Percentiles rank a stretch among this genome's conserved stretches.
phyloP scores from a whole-genome alignment of 1,140 invertebrate genomes.

The Drosophila guanche region DNA sequence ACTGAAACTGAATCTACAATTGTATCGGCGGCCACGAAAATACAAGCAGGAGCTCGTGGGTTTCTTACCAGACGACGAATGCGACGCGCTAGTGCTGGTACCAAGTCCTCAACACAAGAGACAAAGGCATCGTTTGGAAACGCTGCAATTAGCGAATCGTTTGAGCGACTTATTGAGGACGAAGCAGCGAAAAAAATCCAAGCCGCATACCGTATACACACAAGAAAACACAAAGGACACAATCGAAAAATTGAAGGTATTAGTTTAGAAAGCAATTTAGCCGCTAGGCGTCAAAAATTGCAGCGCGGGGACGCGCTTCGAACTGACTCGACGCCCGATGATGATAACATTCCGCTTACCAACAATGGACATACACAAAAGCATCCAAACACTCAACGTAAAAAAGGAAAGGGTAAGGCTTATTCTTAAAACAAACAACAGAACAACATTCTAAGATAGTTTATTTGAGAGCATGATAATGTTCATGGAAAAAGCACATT shows the following conservation, averaged over 20 bases:
- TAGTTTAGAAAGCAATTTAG: slow-evolving; percentile 63
- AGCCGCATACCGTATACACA: slow-evolving; percentile 49
- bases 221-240: slow-evolving; percentile 38
- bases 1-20: slow-evolving; percentile 82
- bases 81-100: slow-evolving; percentile 67
- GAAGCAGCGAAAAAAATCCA: slow-evolving; percentile 74
- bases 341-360: slow-evolving; percentile 49
- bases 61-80: slow-evolving; percentile 66
- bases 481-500: too few species aligned
- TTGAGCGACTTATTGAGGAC: slow-evolving; percentile 77
- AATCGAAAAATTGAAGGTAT: slow-evolving; percentile 17
- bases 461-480: too few species aligned
- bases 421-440: too few species aligned
- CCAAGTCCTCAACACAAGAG: slow-evolving; percentile 62
- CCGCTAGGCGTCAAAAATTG: slow-evolving; percentile 65
- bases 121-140: slow-evolving; percentile 78
- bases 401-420: slow-evolving; percentile 33
- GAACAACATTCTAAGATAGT: too few species aligned
- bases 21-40: slow-evolving; percentile 76
- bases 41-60: slow-evolving; percentile 71
- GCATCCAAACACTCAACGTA: background rate
- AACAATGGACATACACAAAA: slow-evolving; percentile 18
- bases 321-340: slow-evolving; percentile 75
- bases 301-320: slow-evolving; percentile 78
- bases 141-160: slow-evolving; percentile 77